Conservation (phyloP, 2,888 invertebrate genomes). For the Periphyllus acericola region DNA sequence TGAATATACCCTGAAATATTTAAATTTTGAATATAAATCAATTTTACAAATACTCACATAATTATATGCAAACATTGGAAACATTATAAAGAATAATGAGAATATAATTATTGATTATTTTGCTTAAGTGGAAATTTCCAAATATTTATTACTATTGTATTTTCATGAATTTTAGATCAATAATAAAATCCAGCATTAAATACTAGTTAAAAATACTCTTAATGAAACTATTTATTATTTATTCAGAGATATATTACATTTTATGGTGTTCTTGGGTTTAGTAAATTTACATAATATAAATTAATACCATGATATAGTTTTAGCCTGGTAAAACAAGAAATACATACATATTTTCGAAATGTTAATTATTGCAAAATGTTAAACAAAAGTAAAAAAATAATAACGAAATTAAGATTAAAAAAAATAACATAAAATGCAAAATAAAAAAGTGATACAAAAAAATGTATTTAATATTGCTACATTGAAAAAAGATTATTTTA, state of each 20-base stretch:
- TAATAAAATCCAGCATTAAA: background rate
- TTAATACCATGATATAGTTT: background rate
- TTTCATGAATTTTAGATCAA: background rate
- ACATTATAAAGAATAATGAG: background rate
- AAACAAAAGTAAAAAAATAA: constrained; percentile 2
- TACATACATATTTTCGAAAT: background rate
- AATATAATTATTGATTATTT: background rate
- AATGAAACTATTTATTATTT: background rate
- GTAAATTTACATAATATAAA: background rate
- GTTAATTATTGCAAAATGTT: constrained; percentile 3
- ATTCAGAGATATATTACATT: constrained; percentile 39
- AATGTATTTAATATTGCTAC: background rate
- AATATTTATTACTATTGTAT: background rate
- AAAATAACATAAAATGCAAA: constrained; percentile 23
- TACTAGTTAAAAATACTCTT: background rate
- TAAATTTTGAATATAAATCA: constrained; percentile 4
- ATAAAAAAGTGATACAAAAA: background rate
- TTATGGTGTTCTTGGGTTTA: background rate
- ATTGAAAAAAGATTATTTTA: background rate
- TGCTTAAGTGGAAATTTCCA: background rate
- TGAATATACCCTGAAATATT: constrained; percentile 52
- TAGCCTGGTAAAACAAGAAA: constrained; percentile 25
- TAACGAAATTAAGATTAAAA: constrained; percentile 1
- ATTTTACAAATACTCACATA: background rate
- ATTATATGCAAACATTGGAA: background rate